Conservation (phyloP, 2,888 invertebrate species). For the Ophioninae sp. region DNA sequence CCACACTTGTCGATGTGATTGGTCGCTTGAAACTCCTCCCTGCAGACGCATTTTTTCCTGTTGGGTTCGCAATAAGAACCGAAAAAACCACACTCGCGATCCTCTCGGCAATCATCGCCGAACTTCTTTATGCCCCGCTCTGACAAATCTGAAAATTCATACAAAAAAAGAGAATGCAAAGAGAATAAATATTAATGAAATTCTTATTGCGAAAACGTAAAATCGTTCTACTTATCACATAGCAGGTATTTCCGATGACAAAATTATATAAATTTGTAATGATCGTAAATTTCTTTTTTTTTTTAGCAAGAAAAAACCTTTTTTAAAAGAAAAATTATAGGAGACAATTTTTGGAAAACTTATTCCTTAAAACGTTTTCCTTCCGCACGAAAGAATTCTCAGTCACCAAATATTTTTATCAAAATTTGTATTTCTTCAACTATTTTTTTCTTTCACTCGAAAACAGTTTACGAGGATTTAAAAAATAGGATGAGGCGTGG, state of each 20-base stretch:
- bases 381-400: too few relatives aligned
- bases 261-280: too few relatives aligned
- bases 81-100: constrained; percentile 88
- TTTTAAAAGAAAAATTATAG: too few relatives aligned
- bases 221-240: neutral
- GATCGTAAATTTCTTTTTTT: too few relatives aligned
- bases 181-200: neutral
- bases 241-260: neutral
- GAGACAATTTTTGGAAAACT: too few relatives aligned
- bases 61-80: constrained; percentile 88
- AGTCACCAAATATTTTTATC: too few relatives aligned
- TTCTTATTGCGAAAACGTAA: neutral
- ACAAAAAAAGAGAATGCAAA: neutral
- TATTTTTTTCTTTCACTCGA: too few relatives aligned
- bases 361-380: too few relatives aligned
- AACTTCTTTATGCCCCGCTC: constrained; percentile 86
- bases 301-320: too few relatives aligned
- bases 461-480: too few relatives aligned
- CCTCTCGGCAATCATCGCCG: constrained; percentile 88
- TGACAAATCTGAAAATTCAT: constrained; percentile 81
- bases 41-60: constrained; percentile 88
- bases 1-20: constrained; percentile 94
- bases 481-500: too few relatives aligned
- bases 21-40: constrained; percentile 87
- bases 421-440: too few relatives aligned